phyloP scores from a whole-genome alignment of 2,113 vertebrate species.

The Semicossyphus pulcher region DNA sequence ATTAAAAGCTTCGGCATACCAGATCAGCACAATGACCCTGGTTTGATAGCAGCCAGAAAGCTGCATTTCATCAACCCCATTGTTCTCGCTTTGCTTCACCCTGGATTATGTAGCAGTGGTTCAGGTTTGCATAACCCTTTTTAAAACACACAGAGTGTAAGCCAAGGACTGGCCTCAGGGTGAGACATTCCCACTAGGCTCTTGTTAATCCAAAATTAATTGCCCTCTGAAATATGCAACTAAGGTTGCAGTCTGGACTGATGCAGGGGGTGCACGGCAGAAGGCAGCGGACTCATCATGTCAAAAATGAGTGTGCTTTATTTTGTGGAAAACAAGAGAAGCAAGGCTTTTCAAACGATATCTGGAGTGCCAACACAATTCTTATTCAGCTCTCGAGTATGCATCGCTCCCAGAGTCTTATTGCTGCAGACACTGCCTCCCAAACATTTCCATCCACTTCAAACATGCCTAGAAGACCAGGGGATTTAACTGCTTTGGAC shows the following conservation, averaged over 20 bases:
- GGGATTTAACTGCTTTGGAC: background rate
- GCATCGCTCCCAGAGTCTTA: slow-evolving; percentile 20
- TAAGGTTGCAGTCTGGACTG: slow-evolving; percentile 21
- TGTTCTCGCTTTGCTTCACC: background rate
- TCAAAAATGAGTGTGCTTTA: background rate
- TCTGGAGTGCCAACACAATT: slow-evolving; percentile 12
- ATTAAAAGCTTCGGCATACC: no score
- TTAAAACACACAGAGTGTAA: background rate
- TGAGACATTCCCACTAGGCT: slow-evolving; percentile 31
- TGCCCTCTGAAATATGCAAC: slow-evolving; percentile 35
- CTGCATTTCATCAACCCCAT: background rate
- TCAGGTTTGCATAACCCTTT: slow-evolving; percentile 21
- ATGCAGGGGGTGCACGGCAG: slow-evolving; percentile 17
- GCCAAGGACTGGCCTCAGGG: background rate
- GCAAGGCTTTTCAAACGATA: background rate
- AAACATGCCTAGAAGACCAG: background rate
- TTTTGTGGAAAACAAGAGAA: background rate
- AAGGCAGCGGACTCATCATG: slow-evolving; percentile 14
- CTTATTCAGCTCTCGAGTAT: slow-evolving; percentile 12
- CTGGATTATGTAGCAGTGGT: background rate
- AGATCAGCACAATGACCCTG: no score
- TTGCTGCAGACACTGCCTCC: slow-evolving; percentile 18
- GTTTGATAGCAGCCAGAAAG: background rate
- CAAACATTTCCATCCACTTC: slow-evolving; percentile 20
- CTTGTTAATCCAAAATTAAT: slow-evolving; percentile 50